phyloP scores from a whole-genome alignment of 2,113 vertebrate species.

The Rhea pennata region DNA sequence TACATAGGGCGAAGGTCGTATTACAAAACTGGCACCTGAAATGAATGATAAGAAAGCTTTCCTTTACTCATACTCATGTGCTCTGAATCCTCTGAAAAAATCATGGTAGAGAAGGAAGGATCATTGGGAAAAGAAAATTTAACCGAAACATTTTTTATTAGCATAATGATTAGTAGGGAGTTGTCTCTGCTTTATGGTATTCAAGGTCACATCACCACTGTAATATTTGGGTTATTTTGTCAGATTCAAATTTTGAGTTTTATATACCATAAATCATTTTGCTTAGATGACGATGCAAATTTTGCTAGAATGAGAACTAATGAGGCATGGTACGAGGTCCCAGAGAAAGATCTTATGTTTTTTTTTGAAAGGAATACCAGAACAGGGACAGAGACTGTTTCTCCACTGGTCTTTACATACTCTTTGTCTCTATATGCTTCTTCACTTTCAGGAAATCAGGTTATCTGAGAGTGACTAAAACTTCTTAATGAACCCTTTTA shows the following conservation, averaged over 20 bases:
- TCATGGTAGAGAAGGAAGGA: neutral
- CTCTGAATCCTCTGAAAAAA: neutral
- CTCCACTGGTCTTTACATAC: accelerated
- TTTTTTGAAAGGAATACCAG: neutral
- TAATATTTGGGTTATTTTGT: neutral
- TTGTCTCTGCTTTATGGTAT: neutral
- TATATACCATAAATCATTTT: neutral
- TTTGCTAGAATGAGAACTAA: neutral
- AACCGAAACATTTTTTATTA: neutral
- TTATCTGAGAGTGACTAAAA: neutral
- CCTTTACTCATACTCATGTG: neutral
- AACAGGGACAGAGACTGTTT: neutral
- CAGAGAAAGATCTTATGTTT: neutral
- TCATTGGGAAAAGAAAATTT: neutral
- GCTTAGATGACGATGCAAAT: neutral
- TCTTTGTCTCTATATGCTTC: neutral
- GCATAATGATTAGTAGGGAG: neutral
- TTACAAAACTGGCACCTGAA: neutral
- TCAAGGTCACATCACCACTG: neutral
- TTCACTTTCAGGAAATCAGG: neutral
- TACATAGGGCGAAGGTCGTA: accelerated
- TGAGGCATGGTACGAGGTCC: neutral
- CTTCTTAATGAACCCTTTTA: neutral
- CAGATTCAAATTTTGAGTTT: neutral
- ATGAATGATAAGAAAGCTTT: neutral